Evolutionary conservation across 2,113 vertebrate genomes (phyloP).

Genomic region (Hippocampus barbouri): DNA sequence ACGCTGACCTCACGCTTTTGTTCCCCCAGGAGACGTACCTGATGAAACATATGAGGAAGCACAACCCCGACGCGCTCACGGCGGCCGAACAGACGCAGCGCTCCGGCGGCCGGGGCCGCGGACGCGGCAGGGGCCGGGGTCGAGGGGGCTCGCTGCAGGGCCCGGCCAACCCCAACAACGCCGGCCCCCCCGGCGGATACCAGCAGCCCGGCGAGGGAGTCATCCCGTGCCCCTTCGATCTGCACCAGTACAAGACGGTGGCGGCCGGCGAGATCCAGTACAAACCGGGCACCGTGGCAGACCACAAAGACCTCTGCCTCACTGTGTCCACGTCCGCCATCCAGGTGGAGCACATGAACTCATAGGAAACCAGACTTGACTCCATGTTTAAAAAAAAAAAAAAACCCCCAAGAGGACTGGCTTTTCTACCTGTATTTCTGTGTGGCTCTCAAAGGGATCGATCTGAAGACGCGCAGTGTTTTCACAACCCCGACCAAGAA

Average conservation of each 20-base stretch:
- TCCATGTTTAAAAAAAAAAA: constrained; percentile 24
- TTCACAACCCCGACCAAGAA: neutral
- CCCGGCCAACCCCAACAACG: constrained; percentile 75
- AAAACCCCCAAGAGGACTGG: neutral
- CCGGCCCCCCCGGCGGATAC: constrained; percentile 63
- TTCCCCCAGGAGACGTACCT: constrained; percentile 87
- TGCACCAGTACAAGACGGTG: constrained; percentile 95
- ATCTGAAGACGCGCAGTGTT: neutral
- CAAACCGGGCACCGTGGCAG: constrained; percentile 72
- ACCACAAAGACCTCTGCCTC: constrained; percentile 96
- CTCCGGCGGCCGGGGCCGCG: constrained; percentile 70
- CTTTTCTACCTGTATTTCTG: neutral
- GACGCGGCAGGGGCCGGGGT: constrained; percentile 50
- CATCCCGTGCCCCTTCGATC: constrained; percentile 86
- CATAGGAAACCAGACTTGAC: constrained; percentile 48
- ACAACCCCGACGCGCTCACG: constrained; percentile 83
- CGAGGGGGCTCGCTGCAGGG: constrained; percentile 51
- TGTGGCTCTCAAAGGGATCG: constrained; percentile 3
- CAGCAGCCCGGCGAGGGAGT: constrained; percentile 70
- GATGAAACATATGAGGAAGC: constrained; percentile 99
- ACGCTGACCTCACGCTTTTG: neutral
- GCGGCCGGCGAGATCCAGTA: constrained; percentile 76
- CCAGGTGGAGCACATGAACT: constrained; percentile 79
- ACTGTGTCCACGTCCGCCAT: constrained; percentile 91
- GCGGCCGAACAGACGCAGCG: constrained; percentile 70